These are phyloP conservation scores for Clarias batrachus DNA, from an alignment of 2,113 vertebrate genomes.

Conservation along the genomic window DNA sequence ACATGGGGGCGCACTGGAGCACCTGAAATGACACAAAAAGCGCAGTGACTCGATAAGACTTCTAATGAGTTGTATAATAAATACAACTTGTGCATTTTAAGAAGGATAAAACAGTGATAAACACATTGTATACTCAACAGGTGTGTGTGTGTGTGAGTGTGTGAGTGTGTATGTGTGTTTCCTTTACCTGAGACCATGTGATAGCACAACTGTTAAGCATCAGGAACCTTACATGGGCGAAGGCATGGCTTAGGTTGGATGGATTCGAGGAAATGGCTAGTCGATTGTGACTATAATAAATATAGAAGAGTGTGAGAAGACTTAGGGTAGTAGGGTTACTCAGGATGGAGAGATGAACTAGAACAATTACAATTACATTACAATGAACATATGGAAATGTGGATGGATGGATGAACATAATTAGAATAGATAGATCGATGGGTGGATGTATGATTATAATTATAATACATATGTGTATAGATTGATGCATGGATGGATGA, in stretches of 20 bases:
- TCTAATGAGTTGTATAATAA: not conserved
- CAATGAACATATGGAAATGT: not conserved
- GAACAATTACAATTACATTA: too few relatives aligned
- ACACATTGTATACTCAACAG: too few relatives aligned
- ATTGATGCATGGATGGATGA: too few relatives aligned
- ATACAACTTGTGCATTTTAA: not conserved
- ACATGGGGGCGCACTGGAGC: constrained; percentile 80
- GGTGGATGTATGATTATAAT: not conserved
- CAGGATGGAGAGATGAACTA: too few relatives aligned
- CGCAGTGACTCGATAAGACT: not conserved
- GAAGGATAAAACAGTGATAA: not conserved
- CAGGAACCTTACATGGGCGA: constrained; percentile 78
- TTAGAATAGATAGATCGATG: not conserved
- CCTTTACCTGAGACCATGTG: constrained; percentile 86
- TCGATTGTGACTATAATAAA: constrained; percentile 78
- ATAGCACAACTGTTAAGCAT: constrained; percentile 79
- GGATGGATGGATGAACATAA: not conserved
- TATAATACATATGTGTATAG: not conserved
- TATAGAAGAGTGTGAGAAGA: not conserved
- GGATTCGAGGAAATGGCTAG: constrained; percentile 71
- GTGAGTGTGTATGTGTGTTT: not conserved
- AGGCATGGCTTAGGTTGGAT: constrained; percentile 55
- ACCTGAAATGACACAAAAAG: constrained; percentile 71
- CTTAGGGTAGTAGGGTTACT: too few relatives aligned
- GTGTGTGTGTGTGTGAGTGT: not conserved